Evolutionary conservation across 2,888 invertebrate species (phyloP).

Genomic region (Lasioglossum zephyrum): DNA sequence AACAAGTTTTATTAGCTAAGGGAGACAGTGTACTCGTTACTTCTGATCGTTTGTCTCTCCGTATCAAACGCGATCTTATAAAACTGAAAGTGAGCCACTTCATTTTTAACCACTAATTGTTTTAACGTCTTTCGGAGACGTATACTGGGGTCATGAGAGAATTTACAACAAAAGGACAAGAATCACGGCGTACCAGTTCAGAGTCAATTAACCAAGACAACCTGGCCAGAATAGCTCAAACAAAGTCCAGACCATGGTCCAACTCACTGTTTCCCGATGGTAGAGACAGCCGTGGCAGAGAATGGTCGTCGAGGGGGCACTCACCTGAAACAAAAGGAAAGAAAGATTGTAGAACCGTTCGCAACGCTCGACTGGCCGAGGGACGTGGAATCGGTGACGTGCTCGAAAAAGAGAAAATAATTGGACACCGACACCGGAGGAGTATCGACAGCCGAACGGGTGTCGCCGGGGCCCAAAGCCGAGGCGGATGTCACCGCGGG

Average conservation of each 20-base stretch:
- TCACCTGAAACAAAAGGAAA: constrained; percentile 45
- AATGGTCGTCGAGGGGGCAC: constrained; percentile 25
- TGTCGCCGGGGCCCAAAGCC: background rate
- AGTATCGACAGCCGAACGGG: background rate
- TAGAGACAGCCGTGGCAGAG: background rate
- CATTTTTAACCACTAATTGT: background rate
- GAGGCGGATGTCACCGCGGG: background rate
- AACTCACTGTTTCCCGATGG: background rate
- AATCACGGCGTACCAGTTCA: background rate
- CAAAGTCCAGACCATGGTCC: background rate
- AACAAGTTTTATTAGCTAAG: background rate
- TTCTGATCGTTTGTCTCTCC: background rate
- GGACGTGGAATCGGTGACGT: background rate
- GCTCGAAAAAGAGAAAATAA: constrained; percentile 7
- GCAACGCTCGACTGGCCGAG: background rate
- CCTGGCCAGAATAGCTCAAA: background rate
- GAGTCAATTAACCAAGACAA: background rate
- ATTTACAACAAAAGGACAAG: background rate
- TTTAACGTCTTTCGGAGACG: background rate
- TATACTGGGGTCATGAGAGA: background rate
- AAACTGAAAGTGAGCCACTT: background rate
- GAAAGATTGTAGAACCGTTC: background rate
- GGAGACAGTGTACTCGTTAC: background rate
- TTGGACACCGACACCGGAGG: background rate
- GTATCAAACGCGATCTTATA: background rate